These are phyloP conservation scores for Sylvietta virens DNA, from an alignment of 2,113 vertebrate species.

Conservation along the genomic window DNA sequence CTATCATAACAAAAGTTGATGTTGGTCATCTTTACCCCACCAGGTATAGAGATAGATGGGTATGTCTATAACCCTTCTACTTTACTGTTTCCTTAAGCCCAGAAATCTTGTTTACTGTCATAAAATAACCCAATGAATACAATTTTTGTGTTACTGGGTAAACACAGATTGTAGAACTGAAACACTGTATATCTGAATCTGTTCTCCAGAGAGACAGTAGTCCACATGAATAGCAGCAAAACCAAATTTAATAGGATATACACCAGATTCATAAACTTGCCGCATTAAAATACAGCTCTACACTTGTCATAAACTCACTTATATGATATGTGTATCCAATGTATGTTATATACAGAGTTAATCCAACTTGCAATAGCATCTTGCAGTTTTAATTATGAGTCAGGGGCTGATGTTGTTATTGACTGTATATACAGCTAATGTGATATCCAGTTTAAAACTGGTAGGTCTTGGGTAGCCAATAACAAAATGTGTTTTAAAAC, in stretches of 20 bases:
- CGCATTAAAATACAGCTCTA: neutral
- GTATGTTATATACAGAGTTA: neutral
- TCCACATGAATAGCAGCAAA: neutral
- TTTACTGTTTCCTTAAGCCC: neutral
- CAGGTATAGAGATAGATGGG: neutral
- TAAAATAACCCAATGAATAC: neutral
- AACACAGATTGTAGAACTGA: neutral
- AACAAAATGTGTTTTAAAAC: neutral
- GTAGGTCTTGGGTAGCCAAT: neutral
- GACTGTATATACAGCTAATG: neutral
- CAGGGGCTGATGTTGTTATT: neutral
- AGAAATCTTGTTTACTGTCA: neutral
- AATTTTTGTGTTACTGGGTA: neutral
- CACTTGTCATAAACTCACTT: neutral
- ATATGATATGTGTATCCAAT: neutral
- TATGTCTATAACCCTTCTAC: neutral
- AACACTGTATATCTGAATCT: neutral
- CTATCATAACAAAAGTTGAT: slow-evolving; percentile 39
- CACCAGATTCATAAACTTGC: neutral
- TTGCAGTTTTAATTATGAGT: neutral
- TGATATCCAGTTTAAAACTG: neutral
- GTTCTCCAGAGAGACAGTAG: neutral
- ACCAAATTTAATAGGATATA: neutral
- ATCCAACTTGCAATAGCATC: neutral
- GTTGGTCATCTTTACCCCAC: neutral